Evolutionary conservation across 2,888 invertebrate species (phyloP).

Genomic region (Trisateles emortualis): DNA sequence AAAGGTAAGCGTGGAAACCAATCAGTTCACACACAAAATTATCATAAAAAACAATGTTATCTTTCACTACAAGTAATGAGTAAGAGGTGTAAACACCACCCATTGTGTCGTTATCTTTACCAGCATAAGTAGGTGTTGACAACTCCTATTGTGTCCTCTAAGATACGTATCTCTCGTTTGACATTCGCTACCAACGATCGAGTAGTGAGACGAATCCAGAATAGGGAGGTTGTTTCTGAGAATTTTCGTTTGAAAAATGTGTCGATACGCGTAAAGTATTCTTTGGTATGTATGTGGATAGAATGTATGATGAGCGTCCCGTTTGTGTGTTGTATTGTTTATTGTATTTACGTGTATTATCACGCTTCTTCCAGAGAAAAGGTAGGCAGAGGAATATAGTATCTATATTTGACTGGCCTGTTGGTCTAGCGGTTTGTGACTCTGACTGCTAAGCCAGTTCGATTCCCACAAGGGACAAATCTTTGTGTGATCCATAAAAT

Average conservation of each 20-base stretch:
- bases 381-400: too few relatives aligned
- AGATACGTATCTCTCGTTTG: constrained; percentile 57
- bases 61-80: constrained; percentile 8
- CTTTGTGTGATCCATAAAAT: too few relatives aligned
- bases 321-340: constrained; percentile 14
- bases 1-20: background rate
- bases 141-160: constrained; percentile 32
- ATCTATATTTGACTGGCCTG: too few relatives aligned
- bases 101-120: constrained; percentile 42
- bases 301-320: constrained; percentile 53
- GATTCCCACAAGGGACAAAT: too few relatives aligned
- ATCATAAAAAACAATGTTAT: constrained; percentile 24
- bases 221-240: constrained; percentile 58
- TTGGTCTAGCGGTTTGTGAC: too few relatives aligned
- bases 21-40: constrained; percentile 35
- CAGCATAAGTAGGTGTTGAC: constrained; percentile 26
- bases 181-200: constrained; percentile 53
- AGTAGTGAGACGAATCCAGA: constrained; percentile 71
- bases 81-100: constrained; percentile 52
- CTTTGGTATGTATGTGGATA: constrained; percentile 46
- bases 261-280: constrained; percentile 71
- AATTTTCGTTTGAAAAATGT: constrained; percentile 64
- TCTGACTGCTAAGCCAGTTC: too few relatives aligned
- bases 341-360: background rate
- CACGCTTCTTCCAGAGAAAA: too few relatives aligned